Conservation (phyloP, 2,113 vertebrate species). For the Plecturocebus donacophilus region DNA sequence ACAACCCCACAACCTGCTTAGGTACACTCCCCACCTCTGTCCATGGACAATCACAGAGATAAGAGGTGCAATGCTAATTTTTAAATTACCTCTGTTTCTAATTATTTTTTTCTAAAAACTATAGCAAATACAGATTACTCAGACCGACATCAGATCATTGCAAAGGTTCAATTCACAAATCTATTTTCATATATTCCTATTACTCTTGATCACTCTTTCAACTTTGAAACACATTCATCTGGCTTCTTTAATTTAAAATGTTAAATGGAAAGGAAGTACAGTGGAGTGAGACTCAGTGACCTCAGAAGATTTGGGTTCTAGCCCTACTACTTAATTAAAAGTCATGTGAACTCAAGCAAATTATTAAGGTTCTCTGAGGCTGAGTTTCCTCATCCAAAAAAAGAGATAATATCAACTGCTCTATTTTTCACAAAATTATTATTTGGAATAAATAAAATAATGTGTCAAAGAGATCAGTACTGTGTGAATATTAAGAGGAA, state of each 20-base stretch:
- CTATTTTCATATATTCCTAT: neutral
- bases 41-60: neutral
- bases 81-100: slow-evolving; percentile 14
- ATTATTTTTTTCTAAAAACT: neutral
- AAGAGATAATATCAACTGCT: neutral
- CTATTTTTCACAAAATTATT: slow-evolving; percentile 40
- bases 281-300: neutral
- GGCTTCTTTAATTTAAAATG: slow-evolving; percentile 3
- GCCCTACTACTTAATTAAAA: neutral
- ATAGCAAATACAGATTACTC: neutral
- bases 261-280: neutral
- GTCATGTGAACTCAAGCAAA: neutral
- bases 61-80: neutral
- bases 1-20: neutral
- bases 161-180: slow-evolving; percentile 1
- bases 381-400: slow-evolving; percentile 10
- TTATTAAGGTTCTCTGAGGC: neutral
- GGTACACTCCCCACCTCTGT: neutral
- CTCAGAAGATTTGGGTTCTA: neutral
- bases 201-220: neutral
- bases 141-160: neutral
- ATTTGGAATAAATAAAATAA: slow-evolving; percentile 38
- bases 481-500: neutral
- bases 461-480: neutral
- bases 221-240: neutral